Conservation (phyloP, 1,140 invertebrate genomes). For the Hestina assimilis region DNA sequence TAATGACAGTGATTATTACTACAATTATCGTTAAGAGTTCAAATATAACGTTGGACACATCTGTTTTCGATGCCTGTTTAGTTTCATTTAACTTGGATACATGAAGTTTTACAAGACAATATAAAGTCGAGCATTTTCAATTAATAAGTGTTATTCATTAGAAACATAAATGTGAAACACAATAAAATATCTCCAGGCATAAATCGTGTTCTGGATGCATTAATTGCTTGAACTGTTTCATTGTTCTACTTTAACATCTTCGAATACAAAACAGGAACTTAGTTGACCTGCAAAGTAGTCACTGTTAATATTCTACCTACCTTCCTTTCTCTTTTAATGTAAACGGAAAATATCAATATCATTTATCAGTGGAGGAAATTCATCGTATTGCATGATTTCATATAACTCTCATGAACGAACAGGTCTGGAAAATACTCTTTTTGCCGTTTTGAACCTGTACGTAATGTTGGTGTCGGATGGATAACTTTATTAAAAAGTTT, state of each 20-base stretch:
- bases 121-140: background rate
- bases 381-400: conserved; percentile 78
- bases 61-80: conserved; percentile 33
- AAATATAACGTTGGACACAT: conserved; percentile 55
- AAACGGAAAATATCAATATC: conserved; percentile 77
- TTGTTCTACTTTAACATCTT: conserved; percentile 47
- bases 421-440: conserved; percentile 61
- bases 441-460: conserved; percentile 55
- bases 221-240: no score
- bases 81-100: conserved; percentile 1
- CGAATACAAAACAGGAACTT: conserved; percentile 46
- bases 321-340: conserved; percentile 71
- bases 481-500: conserved; percentile 77
- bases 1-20: conserved; percentile 55
- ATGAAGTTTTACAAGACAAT: background rate
- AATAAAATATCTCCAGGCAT: conserved; percentile 20
- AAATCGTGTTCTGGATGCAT: no score
- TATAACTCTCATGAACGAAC: conserved; percentile 73
- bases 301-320: conserved; percentile 58
- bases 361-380: conserved; percentile 75
- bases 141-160: no score
- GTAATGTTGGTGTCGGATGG: conserved; percentile 66
- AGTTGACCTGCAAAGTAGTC: conserved; percentile 54
- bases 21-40: conserved; percentile 62
- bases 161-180: conserved; percentile 9